phyloP scores from a whole-genome alignment of 2,888 invertebrate genomes.

The Antheraea yamamai region DNA sequence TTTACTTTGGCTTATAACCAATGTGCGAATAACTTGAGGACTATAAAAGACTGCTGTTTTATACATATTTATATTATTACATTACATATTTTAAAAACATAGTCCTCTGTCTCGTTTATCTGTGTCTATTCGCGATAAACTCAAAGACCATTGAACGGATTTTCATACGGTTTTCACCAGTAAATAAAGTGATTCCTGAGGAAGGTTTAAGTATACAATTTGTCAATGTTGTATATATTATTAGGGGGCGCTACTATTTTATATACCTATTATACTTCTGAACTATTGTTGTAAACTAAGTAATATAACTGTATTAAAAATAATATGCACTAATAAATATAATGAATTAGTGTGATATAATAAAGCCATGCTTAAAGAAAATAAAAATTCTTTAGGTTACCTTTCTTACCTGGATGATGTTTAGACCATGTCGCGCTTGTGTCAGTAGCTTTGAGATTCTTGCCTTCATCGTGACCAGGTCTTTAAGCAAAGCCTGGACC shows the following conservation, averaged over 20 bases:
- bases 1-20: not conserved
- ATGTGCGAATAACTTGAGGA: not conserved
- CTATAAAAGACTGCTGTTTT: not conserved
- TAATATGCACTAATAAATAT: not conserved
- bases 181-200: too few relatives aligned
- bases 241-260: too few relatives aligned
- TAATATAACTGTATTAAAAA: not conserved
- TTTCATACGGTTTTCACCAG: too few relatives aligned
- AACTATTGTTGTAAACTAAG: not conserved
- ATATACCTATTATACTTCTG: not conserved
- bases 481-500: slow-evolving; percentile 79
- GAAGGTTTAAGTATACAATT: too few relatives aligned
- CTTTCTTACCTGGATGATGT: slow-evolving; percentile 78
- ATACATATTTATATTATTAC: too few relatives aligned
- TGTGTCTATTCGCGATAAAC: too few relatives aligned
- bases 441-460: slow-evolving; percentile 85
- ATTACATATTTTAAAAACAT: too few relatives aligned
- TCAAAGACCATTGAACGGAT: too few relatives aligned
- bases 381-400: slow-evolving; percentile 44
- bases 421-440: slow-evolving; percentile 86
- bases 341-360: not conserved
- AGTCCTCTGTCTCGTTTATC: too few relatives aligned
- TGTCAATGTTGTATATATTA: too few relatives aligned
- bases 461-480: slow-evolving; percentile 82
- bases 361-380: slow-evolving; percentile 1